These are phyloP conservation scores for Punctoribates punctum DNA, from an alignment of 2,888 invertebrate species.

Conservation along the genomic window DNA sequence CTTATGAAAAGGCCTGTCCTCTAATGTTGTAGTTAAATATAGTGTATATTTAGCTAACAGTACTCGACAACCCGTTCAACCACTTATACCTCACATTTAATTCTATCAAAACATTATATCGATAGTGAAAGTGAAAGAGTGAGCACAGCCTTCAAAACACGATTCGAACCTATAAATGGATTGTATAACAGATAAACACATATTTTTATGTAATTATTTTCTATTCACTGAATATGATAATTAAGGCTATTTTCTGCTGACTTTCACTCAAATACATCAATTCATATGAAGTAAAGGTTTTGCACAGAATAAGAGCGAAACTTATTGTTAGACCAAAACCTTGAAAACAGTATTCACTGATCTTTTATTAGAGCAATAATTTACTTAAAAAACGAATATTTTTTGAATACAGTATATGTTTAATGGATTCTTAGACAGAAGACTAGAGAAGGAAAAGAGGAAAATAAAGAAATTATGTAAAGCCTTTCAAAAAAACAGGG, in stretches of 20 bases:
- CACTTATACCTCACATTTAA: slow-evolving; percentile 6
- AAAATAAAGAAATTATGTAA: slow-evolving; percentile 24
- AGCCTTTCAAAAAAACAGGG: slow-evolving; percentile 28
- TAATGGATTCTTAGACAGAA: slow-evolving; percentile 6
- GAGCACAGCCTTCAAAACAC: neutral
- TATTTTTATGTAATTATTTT: slow-evolving; percentile 12
- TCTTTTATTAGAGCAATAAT: slow-evolving; percentile 32
- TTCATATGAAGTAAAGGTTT: neutral
- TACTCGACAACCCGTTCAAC: slow-evolving; percentile 22
- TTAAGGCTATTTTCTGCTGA: neutral
- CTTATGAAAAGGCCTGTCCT: slow-evolving; percentile 12
- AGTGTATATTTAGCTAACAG: slow-evolving; percentile 9
- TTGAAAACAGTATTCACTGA: neutral
- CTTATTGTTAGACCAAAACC: slow-evolving; percentile 7
- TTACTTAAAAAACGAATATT: slow-evolving; percentile 1
- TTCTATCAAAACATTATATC: neutral
- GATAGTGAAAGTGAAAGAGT: slow-evolving; percentile 9
- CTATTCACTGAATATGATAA: slow-evolving; percentile 8
- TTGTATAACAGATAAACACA: neutral
- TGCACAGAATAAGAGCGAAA: neutral
- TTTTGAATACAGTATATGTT: slow-evolving; percentile 17
- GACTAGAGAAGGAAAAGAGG: neutral
- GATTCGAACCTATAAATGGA: neutral
- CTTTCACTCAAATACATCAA: neutral
- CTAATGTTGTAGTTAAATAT: neutral